phyloP scores from a whole-genome alignment of 2,888 invertebrate genomes.

The Drosophila austrosaltans region DNA sequence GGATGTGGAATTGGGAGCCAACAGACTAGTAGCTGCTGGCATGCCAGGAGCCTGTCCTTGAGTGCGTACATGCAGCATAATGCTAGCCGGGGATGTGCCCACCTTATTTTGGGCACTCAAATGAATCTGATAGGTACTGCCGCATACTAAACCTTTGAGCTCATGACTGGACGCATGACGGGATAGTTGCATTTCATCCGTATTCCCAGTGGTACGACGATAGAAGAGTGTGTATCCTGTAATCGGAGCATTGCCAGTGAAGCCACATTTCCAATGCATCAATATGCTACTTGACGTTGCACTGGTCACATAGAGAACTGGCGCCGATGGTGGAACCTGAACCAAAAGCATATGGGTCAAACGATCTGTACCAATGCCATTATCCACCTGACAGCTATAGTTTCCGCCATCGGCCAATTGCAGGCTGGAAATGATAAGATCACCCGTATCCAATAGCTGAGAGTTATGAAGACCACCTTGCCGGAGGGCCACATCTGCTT shows the following conservation, averaged over 20 bases:
- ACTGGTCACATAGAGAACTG: conserved; percentile 89
- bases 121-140: conserved; percentile 89
- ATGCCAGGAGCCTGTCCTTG: conserved; percentile 90
- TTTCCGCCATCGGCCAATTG: conserved; percentile 88
- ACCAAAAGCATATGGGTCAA: conserved; percentile 87
- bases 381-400: conserved; percentile 89
- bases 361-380: conserved; percentile 88
- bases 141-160: conserved; percentile 88
- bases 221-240: conserved; percentile 88
- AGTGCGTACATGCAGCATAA: conserved; percentile 88
- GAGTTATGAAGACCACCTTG: conserved; percentile 86
- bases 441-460: conserved; percentile 87
- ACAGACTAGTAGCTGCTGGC: conserved; percentile 86
- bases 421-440: conserved; percentile 87
- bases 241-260: conserved; percentile 88
- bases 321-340: conserved; percentile 90
- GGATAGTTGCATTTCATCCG: conserved; percentile 87
- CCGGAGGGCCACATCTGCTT: conserved; percentile 85
- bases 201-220: conserved; percentile 87
- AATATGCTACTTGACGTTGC: conserved; percentile 90
- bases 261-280: conserved; percentile 90
- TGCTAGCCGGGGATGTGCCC: conserved; percentile 88
- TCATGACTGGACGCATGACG: conserved; percentile 88
- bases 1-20: conserved; percentile 89
- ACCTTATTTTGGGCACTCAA: conserved; percentile 89